These are phyloP conservation scores for Phalacrocorax brasilianus DNA, from an alignment of 2,113 vertebrate genomes.

Conservation along the genomic window DNA sequence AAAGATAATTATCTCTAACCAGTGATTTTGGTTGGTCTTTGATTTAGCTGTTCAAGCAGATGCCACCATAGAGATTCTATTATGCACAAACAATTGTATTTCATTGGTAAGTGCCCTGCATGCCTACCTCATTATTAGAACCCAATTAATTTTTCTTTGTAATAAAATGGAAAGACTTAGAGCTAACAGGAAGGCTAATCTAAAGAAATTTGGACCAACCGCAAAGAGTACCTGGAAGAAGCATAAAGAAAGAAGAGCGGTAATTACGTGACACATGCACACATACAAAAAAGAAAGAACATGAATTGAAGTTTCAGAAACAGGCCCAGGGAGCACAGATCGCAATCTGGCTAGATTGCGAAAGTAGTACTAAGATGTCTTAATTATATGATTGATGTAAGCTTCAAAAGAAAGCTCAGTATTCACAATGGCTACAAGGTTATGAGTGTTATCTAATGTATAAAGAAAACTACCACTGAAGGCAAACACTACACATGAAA, in stretches of 20 bases:
- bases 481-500: slow-evolving; percentile 39
- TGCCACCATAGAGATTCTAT: slow-evolving; percentile 64
- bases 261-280: slow-evolving; percentile 61
- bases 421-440: slow-evolving; percentile 41
- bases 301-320: slow-evolving; percentile 54
- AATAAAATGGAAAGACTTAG: slow-evolving; percentile 57
- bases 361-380: slow-evolving; percentile 63
- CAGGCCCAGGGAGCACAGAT: slow-evolving; percentile 50
- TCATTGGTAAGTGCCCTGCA: slow-evolving; percentile 56
- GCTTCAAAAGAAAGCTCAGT: slow-evolving; percentile 67
- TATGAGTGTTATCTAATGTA: slow-evolving; percentile 60
- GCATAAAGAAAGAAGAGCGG: slow-evolving; percentile 26
- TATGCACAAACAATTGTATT: slow-evolving; percentile 69
- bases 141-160: slow-evolving; percentile 66
- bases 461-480: slow-evolving; percentile 59
- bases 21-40: slow-evolving; percentile 58
- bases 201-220: slow-evolving; percentile 62
- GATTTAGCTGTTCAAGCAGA: slow-evolving; percentile 67
- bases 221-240: slow-evolving; percentile 49
- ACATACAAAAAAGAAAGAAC: slow-evolving; percentile 39
- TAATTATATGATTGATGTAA: slow-evolving; percentile 76
- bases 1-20: slow-evolving; percentile 59
- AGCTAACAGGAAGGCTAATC: slow-evolving; percentile 43
- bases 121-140: slow-evolving; percentile 60
- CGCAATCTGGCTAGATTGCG: slow-evolving; percentile 35